Evolutionary conservation across 2,888 invertebrate genomes (phyloP).

Genomic region (Mermis nigrescens): DNA sequence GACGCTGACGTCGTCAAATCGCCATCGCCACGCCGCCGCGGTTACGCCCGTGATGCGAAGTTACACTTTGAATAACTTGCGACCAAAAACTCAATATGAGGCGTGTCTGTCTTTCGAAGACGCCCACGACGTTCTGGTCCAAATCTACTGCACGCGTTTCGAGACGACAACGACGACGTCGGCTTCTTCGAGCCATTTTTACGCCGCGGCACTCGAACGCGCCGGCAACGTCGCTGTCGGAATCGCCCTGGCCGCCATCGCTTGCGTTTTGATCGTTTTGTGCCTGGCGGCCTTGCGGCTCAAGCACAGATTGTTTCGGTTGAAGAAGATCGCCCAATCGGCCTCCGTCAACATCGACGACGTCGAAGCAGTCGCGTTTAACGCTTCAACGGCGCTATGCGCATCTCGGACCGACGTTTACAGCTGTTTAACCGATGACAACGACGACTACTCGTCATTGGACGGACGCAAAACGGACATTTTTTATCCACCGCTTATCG

Average conservation of each 20-base stretch:
- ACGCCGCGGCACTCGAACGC: slow-evolving; percentile 17
- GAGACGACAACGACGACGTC: not conserved
- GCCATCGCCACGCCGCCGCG: slow-evolving; percentile 16
- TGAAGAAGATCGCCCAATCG: too few species aligned
- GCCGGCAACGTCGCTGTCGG: slow-evolving; percentile 27
- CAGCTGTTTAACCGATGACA: too few species aligned
- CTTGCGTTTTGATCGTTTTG: slow-evolving; percentile 19
- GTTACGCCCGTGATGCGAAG: slow-evolving; percentile 25
- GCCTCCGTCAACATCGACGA: too few species aligned
- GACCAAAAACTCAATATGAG: slow-evolving; percentile 34
- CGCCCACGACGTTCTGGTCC: slow-evolving; percentile 27
- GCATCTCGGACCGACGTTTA: too few species aligned
- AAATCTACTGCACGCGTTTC: slow-evolving; percentile 29
- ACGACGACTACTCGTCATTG: too few species aligned
- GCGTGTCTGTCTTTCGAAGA: slow-evolving; percentile 36
- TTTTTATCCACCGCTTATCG: too few species aligned
- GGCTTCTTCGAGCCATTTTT: not conserved
- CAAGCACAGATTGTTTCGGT: too few species aligned
- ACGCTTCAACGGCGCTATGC: too few species aligned
- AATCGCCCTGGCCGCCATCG: slow-evolving; percentile 20
- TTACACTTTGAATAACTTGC: slow-evolving; percentile 34
- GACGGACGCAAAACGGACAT: too few species aligned
- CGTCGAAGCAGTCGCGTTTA: too few species aligned
- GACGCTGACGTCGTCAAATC: not conserved
- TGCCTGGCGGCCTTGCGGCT: slow-evolving; percentile 19